These are phyloP conservation scores for Bufotes viridis DNA, from an alignment of 2,797 vertebrate genomes.

Conservation along the genomic window DNA sequence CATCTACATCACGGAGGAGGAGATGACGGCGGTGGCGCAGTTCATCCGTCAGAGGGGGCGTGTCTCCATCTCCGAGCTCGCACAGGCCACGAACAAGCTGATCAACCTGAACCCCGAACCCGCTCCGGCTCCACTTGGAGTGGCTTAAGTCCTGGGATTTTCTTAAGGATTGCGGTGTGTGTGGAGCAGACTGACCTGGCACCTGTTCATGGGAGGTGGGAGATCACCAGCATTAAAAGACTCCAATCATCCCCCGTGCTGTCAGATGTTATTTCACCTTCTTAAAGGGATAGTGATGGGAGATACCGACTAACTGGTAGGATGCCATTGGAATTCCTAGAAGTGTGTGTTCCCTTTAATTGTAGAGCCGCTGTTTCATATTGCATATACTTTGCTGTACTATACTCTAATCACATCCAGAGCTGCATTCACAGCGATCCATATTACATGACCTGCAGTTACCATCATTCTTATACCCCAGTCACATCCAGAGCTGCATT, in stretches of 20 bases:
- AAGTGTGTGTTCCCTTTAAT: too few relatives aligned
- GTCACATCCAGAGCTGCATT: too few relatives aligned
- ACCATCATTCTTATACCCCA: too few relatives aligned
- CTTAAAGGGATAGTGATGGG: not conserved
- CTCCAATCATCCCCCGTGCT: not conserved
- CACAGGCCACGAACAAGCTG: conserved; percentile 90
- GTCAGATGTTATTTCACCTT: not conserved
- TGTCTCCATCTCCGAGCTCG: conserved; percentile 91
- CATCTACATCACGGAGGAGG: conserved; percentile 92
- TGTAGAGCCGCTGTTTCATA: too few relatives aligned
- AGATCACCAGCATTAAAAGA: not conserved
- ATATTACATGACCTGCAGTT: too few relatives aligned
- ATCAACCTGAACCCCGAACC: conserved; percentile 85
- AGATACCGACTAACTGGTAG: too few relatives aligned
- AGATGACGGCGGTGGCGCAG: conserved; percentile 87
- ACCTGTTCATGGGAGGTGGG: not conserved
- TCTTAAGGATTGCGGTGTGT: not conserved
- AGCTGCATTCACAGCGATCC: too few relatives aligned
- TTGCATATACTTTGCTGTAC: too few relatives aligned
- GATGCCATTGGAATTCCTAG: not conserved
- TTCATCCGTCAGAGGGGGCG: conserved; percentile 89
- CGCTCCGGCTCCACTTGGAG: conserved; percentile 48
- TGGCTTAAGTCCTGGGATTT: conserved; percentile 53
- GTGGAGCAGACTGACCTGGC: not conserved
- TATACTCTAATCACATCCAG: too few relatives aligned